A percentile compares a stretch with the other conserved stretches of the same genome.
phyloP scores from a whole-genome alignment of 2,888 invertebrate species.

The Yponomeuta plumbellus region DNA sequence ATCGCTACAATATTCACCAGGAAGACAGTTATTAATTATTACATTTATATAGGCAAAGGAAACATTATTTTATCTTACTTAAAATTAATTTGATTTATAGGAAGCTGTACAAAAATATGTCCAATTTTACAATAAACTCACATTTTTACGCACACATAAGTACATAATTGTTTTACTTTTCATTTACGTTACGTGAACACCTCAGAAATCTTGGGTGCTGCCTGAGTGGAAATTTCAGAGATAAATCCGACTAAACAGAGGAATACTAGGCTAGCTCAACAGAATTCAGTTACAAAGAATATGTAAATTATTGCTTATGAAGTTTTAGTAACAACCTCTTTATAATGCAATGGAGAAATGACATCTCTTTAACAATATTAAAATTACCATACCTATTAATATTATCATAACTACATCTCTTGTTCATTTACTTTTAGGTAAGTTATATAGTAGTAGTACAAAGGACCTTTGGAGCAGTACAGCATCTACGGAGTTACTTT shows the following conservation, averaged over 20 bases:
- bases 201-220: background rate
- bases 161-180: slow-evolving; percentile 21
- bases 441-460: slow-evolving; percentile 33
- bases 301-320: slow-evolving; percentile 47
- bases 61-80: slow-evolving; percentile 1
- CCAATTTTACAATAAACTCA: slow-evolving; percentile 27
- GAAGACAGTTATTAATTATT: slow-evolving; percentile 20
- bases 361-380: slow-evolving; percentile 49
- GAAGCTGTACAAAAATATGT: slow-evolving; percentile 37
- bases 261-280: background rate
- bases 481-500: slow-evolving; percentile 28
- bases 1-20: slow-evolving; percentile 6
- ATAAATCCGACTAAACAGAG: background rate
- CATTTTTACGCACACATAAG: slow-evolving; percentile 24
- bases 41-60: background rate
- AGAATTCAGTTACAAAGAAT: background rate
- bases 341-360: slow-evolving; percentile 43
- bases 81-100: slow-evolving; percentile 2
- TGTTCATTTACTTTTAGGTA: slow-evolving; percentile 21
- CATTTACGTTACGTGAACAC: background rate
- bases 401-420: slow-evolving; percentile 38
- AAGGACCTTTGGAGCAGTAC: slow-evolving; percentile 31
- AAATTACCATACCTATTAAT: slow-evolving; percentile 32
- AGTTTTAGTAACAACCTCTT: slow-evolving; percentile 55
- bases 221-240: background rate